Evolutionary conservation across 2,113 vertebrate genomes (phyloP).

Genomic region (Mormoops blainvillei): DNA sequence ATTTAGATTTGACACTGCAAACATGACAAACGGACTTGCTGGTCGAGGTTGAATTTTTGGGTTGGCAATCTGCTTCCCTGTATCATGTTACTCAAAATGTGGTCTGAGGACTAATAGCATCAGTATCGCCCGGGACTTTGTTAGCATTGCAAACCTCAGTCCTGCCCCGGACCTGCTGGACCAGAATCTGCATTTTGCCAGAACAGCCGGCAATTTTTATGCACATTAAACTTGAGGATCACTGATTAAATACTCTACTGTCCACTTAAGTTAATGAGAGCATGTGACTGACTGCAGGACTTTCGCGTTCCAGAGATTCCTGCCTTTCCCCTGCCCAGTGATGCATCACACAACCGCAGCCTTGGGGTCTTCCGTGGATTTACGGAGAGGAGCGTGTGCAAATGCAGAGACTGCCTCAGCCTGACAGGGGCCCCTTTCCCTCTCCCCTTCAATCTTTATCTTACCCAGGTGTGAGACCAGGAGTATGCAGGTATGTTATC

Average conservation of each 20-base stretch:
- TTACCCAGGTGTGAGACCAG: background rate
- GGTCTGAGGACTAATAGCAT: background rate
- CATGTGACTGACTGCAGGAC: background rate
- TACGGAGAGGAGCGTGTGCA: accelerated
- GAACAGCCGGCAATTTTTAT: background rate
- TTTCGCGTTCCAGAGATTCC: background rate
- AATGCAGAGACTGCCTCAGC: background rate
- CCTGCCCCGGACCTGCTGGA: background rate
- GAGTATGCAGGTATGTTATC: background rate
- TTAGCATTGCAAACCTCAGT: background rate
- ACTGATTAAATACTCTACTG: background rate
- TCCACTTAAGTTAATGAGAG: background rate
- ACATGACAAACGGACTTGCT: background rate
- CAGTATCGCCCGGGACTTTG: background rate
- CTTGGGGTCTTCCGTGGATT: background rate
- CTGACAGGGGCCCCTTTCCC: background rate
- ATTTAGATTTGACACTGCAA: background rate
- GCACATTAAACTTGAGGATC: background rate
- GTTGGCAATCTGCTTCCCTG: background rate
- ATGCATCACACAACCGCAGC: background rate
- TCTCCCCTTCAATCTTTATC: background rate
- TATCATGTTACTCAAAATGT: background rate
- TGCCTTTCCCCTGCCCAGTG: background rate
- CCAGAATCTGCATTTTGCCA: background rate
- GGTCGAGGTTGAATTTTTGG: background rate